These are phyloP conservation scores for Scolopax bukidnonensis DNA, from an alignment of 2,797 vertebrate genomes.

Conservation along the genomic window DNA sequence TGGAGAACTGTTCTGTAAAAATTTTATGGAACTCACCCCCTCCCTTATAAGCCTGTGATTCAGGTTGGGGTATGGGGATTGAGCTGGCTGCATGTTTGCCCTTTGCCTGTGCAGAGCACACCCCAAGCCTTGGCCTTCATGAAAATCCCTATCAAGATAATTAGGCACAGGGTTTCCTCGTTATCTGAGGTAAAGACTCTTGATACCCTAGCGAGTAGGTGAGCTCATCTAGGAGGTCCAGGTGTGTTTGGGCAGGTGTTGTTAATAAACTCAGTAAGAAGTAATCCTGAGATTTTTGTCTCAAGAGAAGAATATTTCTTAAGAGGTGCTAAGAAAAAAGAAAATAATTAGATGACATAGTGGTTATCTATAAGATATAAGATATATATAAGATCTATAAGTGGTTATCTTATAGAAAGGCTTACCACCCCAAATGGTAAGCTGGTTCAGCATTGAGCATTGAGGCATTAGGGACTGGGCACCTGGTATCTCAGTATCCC, in stretches of 20 bases:
- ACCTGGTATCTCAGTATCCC: not conserved
- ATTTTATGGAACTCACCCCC: not conserved
- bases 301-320: not conserved
- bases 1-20: not conserved
- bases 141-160: not conserved
- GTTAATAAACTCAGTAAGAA: not conserved
- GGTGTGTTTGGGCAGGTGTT: not conserved
- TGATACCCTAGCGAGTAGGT: rapidly evolving
- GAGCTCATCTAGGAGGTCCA: not conserved
- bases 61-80: not conserved
- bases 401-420: not conserved
- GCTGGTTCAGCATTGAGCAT: not conserved
- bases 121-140: not conserved
- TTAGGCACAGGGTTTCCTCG: not conserved
- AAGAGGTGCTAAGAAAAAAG: not conserved
- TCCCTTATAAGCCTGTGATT: not conserved
- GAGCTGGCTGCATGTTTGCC: not conserved
- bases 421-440: rapidly evolving
- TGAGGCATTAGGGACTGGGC: not conserved
- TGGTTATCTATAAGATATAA: too few relatives aligned
- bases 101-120: not conserved
- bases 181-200: not conserved
- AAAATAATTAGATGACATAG: not conserved
- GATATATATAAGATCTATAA: too few relatives aligned
- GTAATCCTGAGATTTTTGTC: not conserved